These are phyloP conservation scores for Holothuria scabra DNA, from an alignment of 53 echinoderm and acorn worm genomes.

Conservation along the genomic window DNA sequence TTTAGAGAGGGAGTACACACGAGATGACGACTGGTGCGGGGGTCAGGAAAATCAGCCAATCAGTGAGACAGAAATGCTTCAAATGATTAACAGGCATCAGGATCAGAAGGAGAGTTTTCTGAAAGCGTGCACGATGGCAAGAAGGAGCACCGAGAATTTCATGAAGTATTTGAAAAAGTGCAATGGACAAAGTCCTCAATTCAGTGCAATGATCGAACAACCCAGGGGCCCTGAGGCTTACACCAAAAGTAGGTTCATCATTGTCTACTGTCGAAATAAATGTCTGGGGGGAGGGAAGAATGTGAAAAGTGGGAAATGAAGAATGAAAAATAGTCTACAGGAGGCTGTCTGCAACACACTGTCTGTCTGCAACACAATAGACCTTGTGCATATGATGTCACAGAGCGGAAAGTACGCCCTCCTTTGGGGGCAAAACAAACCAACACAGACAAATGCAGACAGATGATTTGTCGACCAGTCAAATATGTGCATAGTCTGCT, in stretches of 20 bases:
- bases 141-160: conserved; percentile 95
- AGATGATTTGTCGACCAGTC: no score
- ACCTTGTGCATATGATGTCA: no score
- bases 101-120: conserved; percentile 99
- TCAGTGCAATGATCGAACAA: conserved; percentile 57
- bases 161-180: conserved; percentile 98
- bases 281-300: no score
- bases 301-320: no score
- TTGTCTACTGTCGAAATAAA: no score
- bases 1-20: conserved; percentile 87
- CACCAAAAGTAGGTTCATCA: conserved; percentile 74
- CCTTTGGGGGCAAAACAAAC: no score
- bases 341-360: no score
- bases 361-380: no score
- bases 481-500: no score
- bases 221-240: conserved; percentile 82
- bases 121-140: conserved; percentile 95
- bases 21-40: conserved; percentile 95
- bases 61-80: conserved; percentile 73
- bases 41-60: conserved; percentile 62
- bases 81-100: conserved; percentile 81
- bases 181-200: conserved; percentile 66
- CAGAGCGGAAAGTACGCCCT: no score
- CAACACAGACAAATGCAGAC: no score
- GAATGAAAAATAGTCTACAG: no score